A percentile compares a stretch with the other conserved stretches of the same genome.
phyloP scores from a whole-genome alignment of 2,113 vertebrate genomes.

The Channa argus region DNA sequence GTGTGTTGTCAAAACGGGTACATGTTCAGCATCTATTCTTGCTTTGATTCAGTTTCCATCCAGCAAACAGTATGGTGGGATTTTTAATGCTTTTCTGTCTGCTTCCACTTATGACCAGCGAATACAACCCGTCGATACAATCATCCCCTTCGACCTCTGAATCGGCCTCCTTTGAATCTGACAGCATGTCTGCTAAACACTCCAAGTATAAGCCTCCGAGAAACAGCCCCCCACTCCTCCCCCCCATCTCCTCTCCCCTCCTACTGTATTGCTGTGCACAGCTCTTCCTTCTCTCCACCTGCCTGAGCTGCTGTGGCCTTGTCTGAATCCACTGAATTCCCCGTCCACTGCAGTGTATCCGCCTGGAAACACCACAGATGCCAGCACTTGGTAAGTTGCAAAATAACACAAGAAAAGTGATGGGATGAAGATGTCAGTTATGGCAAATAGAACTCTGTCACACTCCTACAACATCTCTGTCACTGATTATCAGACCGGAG shows the following conservation, averaged over 20 bases:
- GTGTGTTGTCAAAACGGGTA: conserved; percentile 18
- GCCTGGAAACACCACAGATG: conserved; percentile 85
- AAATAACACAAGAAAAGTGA: conserved; percentile 66
- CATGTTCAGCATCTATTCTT: conserved; percentile 28
- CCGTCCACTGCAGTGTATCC: conserved; percentile 81
- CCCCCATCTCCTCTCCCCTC: conserved; percentile 32
- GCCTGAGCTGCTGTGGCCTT: conserved; percentile 76
- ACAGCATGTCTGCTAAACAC: conserved; percentile 73
- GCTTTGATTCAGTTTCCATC: conserved; percentile 53
- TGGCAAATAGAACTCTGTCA: conserved; percentile 83
- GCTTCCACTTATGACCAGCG: conserved; percentile 52
- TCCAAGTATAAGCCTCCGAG: conserved; percentile 32
- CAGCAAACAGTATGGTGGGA: conserved; percentile 38
- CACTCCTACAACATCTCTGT: conserved; percentile 79
- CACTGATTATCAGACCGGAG: conserved; percentile 76
- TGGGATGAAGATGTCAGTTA: conserved; percentile 85
- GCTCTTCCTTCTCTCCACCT: conserved; percentile 74
- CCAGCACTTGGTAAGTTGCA: conserved; percentile 73
- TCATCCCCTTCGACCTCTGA: conserved; percentile 67
- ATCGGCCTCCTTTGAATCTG: conserved; percentile 51
- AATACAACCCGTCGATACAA: conserved; percentile 70
- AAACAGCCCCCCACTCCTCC: conserved; percentile 20
- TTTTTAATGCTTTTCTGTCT: conserved; percentile 58
- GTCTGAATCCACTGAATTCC: conserved; percentile 83
- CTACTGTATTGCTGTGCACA: conserved; percentile 52